Percentiles rank a stretch among this genome's conserved stretches.
phyloP scores from a whole-genome alignment of 64 coral and sea anemone species.

The Cladopsammia gracilis region DNA sequence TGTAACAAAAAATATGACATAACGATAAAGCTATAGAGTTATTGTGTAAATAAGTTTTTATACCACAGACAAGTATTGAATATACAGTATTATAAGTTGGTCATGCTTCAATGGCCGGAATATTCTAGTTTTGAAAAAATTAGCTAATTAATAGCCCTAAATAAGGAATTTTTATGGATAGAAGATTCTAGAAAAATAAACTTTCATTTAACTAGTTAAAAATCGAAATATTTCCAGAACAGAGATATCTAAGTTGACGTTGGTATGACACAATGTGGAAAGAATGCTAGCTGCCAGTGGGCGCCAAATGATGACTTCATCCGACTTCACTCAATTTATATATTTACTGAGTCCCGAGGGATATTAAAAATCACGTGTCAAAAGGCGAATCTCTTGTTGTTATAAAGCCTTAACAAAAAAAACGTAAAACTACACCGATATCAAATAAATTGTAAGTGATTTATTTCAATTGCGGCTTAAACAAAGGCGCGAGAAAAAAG shows the following conservation, averaged over 20 bases:
- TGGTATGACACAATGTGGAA: not conserved
- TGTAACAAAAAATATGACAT: not conserved
- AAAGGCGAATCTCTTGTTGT: too few relatives aligned
- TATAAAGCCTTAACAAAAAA: not conserved
- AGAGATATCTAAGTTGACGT: too few relatives aligned
- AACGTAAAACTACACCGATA: not conserved
- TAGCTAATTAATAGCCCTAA: not conserved
- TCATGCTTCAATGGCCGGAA: not conserved
- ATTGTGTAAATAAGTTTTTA: not conserved
- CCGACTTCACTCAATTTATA: too few relatives aligned
- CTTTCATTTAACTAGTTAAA: too few relatives aligned
- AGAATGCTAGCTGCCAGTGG: not conserved
- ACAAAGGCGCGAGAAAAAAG: not conserved
- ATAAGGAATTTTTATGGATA: not conserved
- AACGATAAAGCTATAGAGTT: not conserved
- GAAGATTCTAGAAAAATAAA: not conserved
- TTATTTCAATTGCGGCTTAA: not conserved
- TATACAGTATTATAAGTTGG: not conserved
- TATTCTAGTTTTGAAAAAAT: conserved; percentile 5
- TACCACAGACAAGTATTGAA: not conserved
- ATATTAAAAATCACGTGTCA: too few relatives aligned
- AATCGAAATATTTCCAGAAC: too few relatives aligned
- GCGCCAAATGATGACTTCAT: not conserved
- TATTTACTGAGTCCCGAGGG: too few relatives aligned
- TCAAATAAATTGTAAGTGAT: not conserved